Percentiles rank a stretch among this genome's conserved stretches.
phyloP scores from a whole-genome alignment of 37 sponge, comb jelly and placozoan genomes.

The Beroe forskalii region DNA sequence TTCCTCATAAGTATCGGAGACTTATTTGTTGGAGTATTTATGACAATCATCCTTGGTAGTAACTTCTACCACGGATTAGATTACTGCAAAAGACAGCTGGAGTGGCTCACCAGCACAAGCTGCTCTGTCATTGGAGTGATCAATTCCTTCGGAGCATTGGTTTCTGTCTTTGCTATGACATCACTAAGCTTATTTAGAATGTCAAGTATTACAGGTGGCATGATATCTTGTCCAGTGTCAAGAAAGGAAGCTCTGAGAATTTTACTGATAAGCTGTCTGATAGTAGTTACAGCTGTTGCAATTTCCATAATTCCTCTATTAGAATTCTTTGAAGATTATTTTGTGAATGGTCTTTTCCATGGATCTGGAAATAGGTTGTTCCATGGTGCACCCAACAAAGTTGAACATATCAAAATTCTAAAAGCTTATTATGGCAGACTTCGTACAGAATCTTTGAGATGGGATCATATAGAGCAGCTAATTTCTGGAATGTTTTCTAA shows the following conservation, averaged over 20 bases:
- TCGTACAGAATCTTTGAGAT: neutral
- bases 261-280: neutral
- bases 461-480: neutral
- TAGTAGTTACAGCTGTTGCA: neutral
- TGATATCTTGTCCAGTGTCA: neutral
- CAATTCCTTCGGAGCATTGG: neutral
- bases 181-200: neutral
- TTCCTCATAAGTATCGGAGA: neutral
- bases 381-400: neutral
- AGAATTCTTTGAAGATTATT: neutral
- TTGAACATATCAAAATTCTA: neutral
- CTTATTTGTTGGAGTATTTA: neutral
- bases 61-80: neutral
- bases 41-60: neutral
- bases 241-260: neutral
- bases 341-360: conserved; percentile 6
- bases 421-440: neutral
- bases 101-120: neutral
- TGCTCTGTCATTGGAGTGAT: neutral
- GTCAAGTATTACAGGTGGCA: neutral
- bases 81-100: neutral
- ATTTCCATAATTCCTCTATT: neutral
- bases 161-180: conserved; percentile 17
- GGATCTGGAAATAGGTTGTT: neutral
- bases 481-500: conserved; percentile 4